Evolutionary conservation across 2,888 invertebrate species (phyloP).

Genomic region (Campopleginae sp.): DNA sequence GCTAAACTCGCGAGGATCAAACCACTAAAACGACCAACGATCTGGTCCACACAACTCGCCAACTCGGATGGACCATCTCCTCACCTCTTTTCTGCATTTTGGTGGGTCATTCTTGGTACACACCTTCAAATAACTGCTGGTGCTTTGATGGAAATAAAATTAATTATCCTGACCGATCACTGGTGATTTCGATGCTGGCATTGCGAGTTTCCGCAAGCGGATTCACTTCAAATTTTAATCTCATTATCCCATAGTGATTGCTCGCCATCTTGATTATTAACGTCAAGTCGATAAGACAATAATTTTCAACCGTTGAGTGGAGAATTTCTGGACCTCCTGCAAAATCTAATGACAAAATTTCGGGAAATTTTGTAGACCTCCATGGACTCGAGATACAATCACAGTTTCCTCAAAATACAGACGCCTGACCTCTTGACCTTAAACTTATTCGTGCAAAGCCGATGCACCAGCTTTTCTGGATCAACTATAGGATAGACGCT

Average conservation of each 20-base stretch:
- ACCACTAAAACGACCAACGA: slow-evolving; percentile 45
- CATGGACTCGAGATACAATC: neutral
- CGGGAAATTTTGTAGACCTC: neutral
- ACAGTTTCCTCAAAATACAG: slow-evolving; percentile 18
- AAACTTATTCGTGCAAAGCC: slow-evolving; percentile 62
- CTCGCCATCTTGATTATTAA: neutral
- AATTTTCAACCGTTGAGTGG: neutral
- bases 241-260: neutral
- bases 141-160: slow-evolving; percentile 28
- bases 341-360: slow-evolving; percentile 3
- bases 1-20: slow-evolving; percentile 41
- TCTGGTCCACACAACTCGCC: neutral
- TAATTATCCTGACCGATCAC: slow-evolving; percentile 14
- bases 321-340: neutral
- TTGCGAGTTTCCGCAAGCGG: neutral
- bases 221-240: slow-evolving; percentile 4
- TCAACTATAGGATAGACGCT: slow-evolving; percentile 35
- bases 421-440: slow-evolving; percentile 65
- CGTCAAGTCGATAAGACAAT: neutral
- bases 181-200: neutral
- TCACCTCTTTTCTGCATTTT: slow-evolving; percentile 27
- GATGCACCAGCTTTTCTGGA: slow-evolving; percentile 36
- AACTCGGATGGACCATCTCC: neutral
- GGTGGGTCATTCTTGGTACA: slow-evolving; percentile 18
- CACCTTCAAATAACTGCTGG: slow-evolving; percentile 17